Base-by-base conservation (phyloP, 2,888 invertebrate species). In the Exephanes ischioxanthus region DNA sequence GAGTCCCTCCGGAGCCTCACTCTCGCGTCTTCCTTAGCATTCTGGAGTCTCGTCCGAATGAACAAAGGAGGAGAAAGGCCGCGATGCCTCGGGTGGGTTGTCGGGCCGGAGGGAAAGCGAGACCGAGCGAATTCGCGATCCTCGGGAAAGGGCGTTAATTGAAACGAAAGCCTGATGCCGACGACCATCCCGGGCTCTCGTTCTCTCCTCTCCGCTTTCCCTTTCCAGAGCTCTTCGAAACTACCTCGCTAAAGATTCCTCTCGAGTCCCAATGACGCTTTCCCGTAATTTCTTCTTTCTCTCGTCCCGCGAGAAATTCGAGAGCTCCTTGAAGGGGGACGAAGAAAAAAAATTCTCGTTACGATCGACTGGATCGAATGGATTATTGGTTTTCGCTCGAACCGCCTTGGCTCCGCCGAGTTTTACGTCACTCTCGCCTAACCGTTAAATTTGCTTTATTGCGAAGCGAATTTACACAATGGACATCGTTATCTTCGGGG, bases 121-220 rank as follows among this genome's bases (percentile, higher is more conserved):
- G 85, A 84, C 66, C 19, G 80, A 73, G 55, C 48, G 78, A 88
- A 87, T 89, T 88, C 87, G 77, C 81, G 83, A 87, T 87, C 61
- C 61, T 30, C 79, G 85, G 84, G 89, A 87, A 84, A 86, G 90
- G 89, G 91, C 89, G 91, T 91, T 91, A 91, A 91, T 91, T 91
- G 91, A 91, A 91, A 91, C 91, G 87, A 91, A 86, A 89, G 86
- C 88, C 84, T 67, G 88, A 83, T 78, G 87, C 11, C 83, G 78
- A 84, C 90, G 87, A 89, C 88, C 87, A 85, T 86, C 80, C 76
- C 85, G 80, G 80, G 72, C 76, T 72, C 14, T 83, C 72, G 19
- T 63, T 75, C 66, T 14, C 41, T 22, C 63, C 66, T 9, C 41
- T 22, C 63, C 51, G 26, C 73, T 58, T 51, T 41, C 55, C 48